These are phyloP conservation scores for Phenganax stokvisi DNA, from an alignment of 92 coral and sea anemone genomes.

Conservation along the genomic window DNA sequence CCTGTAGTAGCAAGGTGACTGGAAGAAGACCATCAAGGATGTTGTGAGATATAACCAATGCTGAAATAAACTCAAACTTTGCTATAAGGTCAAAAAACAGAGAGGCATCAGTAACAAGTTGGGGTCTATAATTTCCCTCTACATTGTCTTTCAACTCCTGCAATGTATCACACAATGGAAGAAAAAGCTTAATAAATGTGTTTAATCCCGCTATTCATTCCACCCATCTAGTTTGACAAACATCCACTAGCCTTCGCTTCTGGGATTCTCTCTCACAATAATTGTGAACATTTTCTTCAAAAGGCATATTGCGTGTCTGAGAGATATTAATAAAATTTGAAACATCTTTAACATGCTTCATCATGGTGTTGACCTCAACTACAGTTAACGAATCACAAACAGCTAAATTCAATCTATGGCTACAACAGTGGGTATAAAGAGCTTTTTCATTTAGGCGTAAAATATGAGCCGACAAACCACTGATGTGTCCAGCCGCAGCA, in stretches of 20 bases:
- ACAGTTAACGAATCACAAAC: too few species aligned
- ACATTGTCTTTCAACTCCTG: neutral
- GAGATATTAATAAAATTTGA: conserved; percentile 4
- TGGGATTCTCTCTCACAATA: neutral
- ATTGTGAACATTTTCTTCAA: neutral
- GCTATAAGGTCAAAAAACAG: neutral
- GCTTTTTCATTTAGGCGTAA: too few species aligned
- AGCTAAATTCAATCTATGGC: too few species aligned
- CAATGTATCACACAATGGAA: neutral
- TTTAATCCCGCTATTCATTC: neutral
- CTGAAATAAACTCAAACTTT: conserved; percentile 2
- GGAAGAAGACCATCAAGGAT: conserved; percentile 2
- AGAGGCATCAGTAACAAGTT: conserved; percentile 6
- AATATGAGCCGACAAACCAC: too few species aligned
- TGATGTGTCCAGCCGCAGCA: neutral
- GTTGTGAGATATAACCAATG: neutral
- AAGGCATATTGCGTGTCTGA: conserved; percentile 10
- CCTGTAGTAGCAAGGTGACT: neutral
- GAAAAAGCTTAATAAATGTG: neutral
- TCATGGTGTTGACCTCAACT: too few species aligned
- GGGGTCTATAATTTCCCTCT: neutral
- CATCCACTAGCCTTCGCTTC: neutral
- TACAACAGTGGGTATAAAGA: too few species aligned
- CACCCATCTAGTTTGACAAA: neutral
- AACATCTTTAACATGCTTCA: neutral